Evolutionary conservation across 2,888 invertebrate genomes (phyloP), one percentile per base, ranked within the genome.

Genomic region (Ischnus inquisitorius): DNA sequence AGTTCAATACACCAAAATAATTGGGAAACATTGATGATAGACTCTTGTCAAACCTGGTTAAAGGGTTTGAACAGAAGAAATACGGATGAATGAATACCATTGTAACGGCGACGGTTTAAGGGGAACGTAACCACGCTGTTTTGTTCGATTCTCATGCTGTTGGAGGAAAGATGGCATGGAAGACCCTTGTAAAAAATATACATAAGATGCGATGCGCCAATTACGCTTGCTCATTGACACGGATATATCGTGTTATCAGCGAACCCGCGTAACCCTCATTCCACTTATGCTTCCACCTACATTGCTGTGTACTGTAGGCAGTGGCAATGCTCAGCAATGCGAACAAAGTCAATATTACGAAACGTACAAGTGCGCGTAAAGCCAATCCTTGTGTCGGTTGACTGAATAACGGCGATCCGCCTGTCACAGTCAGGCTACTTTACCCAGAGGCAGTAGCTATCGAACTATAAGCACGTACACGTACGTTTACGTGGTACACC

Each of bases 321-420:
- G 60, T 54, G 57, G 74, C 69, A 74, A 74, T 78, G 78, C 74
- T 77, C 83, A 64, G 75, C 71, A 83, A 75, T 79, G 67, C 72
- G 77, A 57, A 79, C 65, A 62, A 46, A 83, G 68, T 67, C 79
- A 68, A 83, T 83, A 83, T 79, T 84, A 86, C 85, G 84, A 85
- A 34, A 76, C 75, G 28, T 60, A 69, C 43, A 77, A 77, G 68
- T 68, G 76, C 77, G 76, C 68, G 82, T 57, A 83, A 79, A 87
- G 86, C 87, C 87, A 85, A 86, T 88, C 85, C 87, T 82, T 82
- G 86, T 88, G 85, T 87, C 87, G 89, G 79, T 84, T 88, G 89
- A 89, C 87, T 88, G 88, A 90, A 88, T 91, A 90, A 90, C 89
- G 86, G 89, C 89, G 85, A 89, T 87, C 86, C 88, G 89, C 88